A percentile compares a stretch with the other conserved stretches of the same genome.
Conservation (phyloP, 2,113 vertebrate species). For the Hyperoodon ampullatus region DNA sequence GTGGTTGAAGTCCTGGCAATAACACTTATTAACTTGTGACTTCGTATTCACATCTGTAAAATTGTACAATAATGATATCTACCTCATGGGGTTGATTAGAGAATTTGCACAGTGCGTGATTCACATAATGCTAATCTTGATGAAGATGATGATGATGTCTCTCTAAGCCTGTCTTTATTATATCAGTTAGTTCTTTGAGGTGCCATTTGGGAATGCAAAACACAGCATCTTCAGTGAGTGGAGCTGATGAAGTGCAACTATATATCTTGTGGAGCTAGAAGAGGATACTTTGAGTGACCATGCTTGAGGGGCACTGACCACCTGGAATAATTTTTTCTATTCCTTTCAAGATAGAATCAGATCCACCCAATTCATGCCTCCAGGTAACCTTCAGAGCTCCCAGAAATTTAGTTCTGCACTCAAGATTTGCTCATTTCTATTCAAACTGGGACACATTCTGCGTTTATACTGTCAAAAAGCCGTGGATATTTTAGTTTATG, state of each 20-base stretch:
- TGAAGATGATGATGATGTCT: neutral
- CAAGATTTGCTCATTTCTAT: slow-evolving; percentile 60
- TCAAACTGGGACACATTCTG: neutral
- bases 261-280: neutral
- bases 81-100: neutral
- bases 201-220: neutral
- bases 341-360: slow-evolving; percentile 53
- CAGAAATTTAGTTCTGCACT: slow-evolving; percentile 32
- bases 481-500: slow-evolving; percentile 58
- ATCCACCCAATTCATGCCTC: slow-evolving; percentile 31
- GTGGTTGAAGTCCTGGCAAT: neutral
- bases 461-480: slow-evolving; percentile 55
- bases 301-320: neutral
- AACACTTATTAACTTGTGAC: neutral
- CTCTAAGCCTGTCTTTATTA: neutral
- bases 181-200: neutral
- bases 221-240: neutral
- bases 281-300: neutral
- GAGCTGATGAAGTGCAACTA: neutral
- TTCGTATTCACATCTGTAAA: neutral
- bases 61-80: neutral
- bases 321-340: neutral
- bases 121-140: neutral
- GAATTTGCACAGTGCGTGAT: neutral
- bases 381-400: neutral